Base-by-base conservation (phyloP, 2,797 vertebrate species). In the Alectoris magna region DNA sequence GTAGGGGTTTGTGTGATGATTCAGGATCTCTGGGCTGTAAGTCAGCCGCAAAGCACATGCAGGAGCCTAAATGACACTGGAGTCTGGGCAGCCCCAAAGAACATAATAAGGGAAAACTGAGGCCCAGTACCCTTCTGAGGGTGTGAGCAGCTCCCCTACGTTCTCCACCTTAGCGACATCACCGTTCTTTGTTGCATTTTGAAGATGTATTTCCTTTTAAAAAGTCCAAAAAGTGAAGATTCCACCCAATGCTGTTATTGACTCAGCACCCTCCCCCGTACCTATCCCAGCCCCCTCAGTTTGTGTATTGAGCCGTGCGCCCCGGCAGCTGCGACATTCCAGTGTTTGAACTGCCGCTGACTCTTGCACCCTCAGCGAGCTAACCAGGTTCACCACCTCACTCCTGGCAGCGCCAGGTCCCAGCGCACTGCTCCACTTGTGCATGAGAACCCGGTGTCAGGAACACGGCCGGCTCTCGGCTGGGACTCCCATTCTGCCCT, bases 241-340 rank as follows among this genome's bases (percentile, higher is more conserved):
- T 82, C 82, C 81, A 63, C 70, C 80, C 19, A n/a, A 62, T 81
- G 96, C 95, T 62, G 80, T 69, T 29, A 70, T 17, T 83, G 90
- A 90, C 63, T 78, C 26, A 94, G 86, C 90, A 84, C 88, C 84
- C 44, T 56, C 11, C 90, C 84, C 48, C 63, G 93, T 97, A 68
- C 95, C 97, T 94, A 94, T 96, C 93, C 76, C 60, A 21, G 74
- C 83, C 72, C 58, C 68, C 85, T 94, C 17, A 10, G 82, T 94
- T 76, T 79, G 95, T 95, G 94, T 96, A 41, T 93, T 66, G 70
- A 96, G 97, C 97, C 96, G 96, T 94, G 95, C 81, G 21, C 96
- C 95, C 95, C 92, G 96, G 97, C 97, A 97, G 96, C 98, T 97
- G 98, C 95, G 74, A 97, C 98, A 98, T 98, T 98, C 98, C 97